Evolutionary conservation across 2,888 invertebrate species (phyloP).

Genomic region (Aelia acuminata): DNA sequence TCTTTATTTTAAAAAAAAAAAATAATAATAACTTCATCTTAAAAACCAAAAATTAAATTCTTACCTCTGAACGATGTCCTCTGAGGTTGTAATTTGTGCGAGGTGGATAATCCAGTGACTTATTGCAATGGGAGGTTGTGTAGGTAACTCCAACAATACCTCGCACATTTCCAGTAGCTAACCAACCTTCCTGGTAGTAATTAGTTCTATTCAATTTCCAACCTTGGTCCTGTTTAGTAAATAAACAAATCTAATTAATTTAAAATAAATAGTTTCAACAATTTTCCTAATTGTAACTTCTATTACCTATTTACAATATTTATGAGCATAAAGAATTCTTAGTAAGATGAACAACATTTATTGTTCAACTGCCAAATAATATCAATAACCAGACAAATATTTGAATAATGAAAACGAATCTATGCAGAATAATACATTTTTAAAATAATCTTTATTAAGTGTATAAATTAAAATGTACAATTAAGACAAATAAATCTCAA

Average conservation of each 20-base stretch:
- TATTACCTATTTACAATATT: background rate
- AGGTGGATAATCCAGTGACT: slow-evolving; percentile 84
- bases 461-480: background rate
- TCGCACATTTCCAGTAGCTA: slow-evolving; percentile 94
- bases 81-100: slow-evolving; percentile 97
- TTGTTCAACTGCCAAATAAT: background rate
- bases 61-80: slow-evolving; percentile 95
- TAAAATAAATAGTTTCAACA: background rate
- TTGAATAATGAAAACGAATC: background rate
- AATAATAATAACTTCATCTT: background rate
- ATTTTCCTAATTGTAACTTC: background rate
- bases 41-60: slow-evolving; percentile 67
- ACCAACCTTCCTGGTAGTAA: slow-evolving; percentile 98
- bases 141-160: slow-evolving; percentile 97
- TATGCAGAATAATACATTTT: background rate
- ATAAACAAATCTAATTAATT: background rate
- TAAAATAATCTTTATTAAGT: background rate
- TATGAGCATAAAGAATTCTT: background rate
- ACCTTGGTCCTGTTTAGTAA: slow-evolving; percentile 84
- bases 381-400: background rate
- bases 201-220: slow-evolving; percentile 96
- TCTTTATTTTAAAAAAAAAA: too few relatives aligned
- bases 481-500: background rate
- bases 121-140: slow-evolving; percentile 93
- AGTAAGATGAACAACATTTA: background rate